A percentile compares a stretch with the other conserved stretches of the same genome.
These are phyloP conservation scores for Danaus chrysippus DNA, from an alignment of 2,888 invertebrate genomes.

Conservation along the genomic window DNA sequence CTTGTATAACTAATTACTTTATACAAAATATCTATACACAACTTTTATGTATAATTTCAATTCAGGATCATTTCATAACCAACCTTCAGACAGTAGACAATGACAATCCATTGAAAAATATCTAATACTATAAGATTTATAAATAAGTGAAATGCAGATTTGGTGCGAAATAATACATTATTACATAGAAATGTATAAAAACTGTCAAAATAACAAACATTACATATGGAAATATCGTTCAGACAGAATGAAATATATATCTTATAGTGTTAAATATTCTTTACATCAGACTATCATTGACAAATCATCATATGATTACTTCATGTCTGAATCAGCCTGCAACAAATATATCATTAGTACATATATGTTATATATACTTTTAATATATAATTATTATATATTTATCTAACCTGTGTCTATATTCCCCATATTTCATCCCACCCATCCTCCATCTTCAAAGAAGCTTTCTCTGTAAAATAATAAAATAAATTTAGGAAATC, in stretches of 20 bases:
- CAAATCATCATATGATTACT: constrained; percentile 21
- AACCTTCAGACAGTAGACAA: constrained; percentile 20
- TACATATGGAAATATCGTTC: neutral
- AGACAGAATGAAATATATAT: constrained; percentile 20
- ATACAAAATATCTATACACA: constrained; percentile 67
- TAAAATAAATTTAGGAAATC: neutral
- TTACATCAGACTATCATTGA: constrained; percentile 20
- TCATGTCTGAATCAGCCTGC: constrained; percentile 24
- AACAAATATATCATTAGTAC: constrained; percentile 1
- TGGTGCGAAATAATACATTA: neutral
- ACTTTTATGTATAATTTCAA: constrained; percentile 38
- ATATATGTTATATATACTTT: neutral
- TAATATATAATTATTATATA: constrained; percentile 6
- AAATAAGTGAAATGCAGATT: constrained; percentile 6
- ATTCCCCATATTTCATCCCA: constrained; percentile 41
- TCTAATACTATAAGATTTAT: constrained; percentile 31
- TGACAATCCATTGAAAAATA: constrained; percentile 15
- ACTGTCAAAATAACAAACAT: too few species aligned
- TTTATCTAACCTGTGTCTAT: constrained; percentile 50
- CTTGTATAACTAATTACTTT: constrained; percentile 47
- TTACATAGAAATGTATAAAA: too few species aligned
- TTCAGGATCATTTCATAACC: constrained; percentile 12
- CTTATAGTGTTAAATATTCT: constrained; percentile 28
- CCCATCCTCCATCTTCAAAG: constrained; percentile 76
- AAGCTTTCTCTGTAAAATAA: constrained; percentile 75